Evolutionary conservation across 2,888 invertebrate species (phyloP), one percentile per base, ranked within the genome.

Genomic region (Aphelenchoides bicaudatus): DNA sequence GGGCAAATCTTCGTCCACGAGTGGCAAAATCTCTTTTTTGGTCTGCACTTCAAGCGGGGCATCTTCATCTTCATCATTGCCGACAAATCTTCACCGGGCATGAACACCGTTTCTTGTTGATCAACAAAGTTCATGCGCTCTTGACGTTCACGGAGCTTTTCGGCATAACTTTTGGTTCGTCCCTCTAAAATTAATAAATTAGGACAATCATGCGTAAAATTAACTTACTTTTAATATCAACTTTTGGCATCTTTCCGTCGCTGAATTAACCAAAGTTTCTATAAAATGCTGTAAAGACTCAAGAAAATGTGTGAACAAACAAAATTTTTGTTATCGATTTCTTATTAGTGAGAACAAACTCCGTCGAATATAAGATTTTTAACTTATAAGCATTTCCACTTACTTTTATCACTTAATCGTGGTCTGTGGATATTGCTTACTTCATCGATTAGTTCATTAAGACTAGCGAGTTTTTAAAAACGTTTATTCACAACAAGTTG

Each of bases 21-120:
- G 16, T 10, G 43, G 6, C 23, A 38, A 37, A 28, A 51, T 34
- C 37, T 51, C 52, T 16, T 51, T 51, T 23, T 51, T 51, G 6
- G 38, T 30, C n/a, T 13, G n/a, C 16, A 46, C n/a, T 3, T 51
- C 52, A 23, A n/a, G 21, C 8, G 52, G 52, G 19, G 19, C 52
- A n/a, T 51, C 52, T n/a, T 49, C 49, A 27, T 38, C 37, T 13
- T 51, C 52, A n/a, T n/a, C n/a, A n/a, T n/a, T n/a, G n/a, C n/a
- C 10, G 43, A 43, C 10, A 43, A 25, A n/a, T 8, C 10, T 2
- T 38, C 52, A n/a, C 52, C 52, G 16, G 37, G 30, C 52, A 51
- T 51, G 37, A 37, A 51, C 16, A 51, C 51, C 19, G 39, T 39
- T 16, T 34, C 21, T n/a, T 31, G 37, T 10, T 2, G 21, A n/a